phyloP scores from a whole-genome alignment of 2,888 invertebrate species.

The Villa cingulata region DNA sequence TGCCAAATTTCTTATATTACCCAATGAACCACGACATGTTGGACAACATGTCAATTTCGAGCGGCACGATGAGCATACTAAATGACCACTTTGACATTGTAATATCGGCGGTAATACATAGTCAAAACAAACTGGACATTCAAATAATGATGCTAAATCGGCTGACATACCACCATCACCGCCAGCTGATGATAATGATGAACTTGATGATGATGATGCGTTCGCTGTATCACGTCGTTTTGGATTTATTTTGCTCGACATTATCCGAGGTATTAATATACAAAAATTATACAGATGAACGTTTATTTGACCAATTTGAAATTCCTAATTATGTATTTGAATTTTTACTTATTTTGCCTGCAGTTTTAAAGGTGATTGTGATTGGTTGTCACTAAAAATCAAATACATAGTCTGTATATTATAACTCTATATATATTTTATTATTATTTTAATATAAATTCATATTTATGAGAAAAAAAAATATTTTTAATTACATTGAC shows the following conservation, averaged over 20 bases:
- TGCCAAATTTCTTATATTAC: constrained; percentile 94
- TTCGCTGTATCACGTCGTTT: constrained; percentile 29
- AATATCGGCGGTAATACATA: constrained; percentile 97
- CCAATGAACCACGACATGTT: constrained; percentile 91
- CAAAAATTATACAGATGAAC: background rate
- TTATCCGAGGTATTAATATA: constrained; percentile 13
- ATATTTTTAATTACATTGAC: too few species aligned
- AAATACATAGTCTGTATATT: too few species aligned
- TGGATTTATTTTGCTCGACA: constrained; percentile 37
- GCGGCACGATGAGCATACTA: constrained; percentile 94
- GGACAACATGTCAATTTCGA: constrained; percentile 96
- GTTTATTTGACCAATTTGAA: background rate
- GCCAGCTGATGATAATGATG: constrained; percentile 34
- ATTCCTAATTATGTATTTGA: too few species aligned
- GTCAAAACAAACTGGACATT: constrained; percentile 97
- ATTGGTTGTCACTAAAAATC: too few species aligned
- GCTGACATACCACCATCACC: constrained; percentile 51
- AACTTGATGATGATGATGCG: constrained; percentile 36
- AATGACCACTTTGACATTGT: constrained; percentile 97
- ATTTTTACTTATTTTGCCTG: too few species aligned
- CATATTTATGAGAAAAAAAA: too few species aligned
- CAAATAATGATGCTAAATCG: constrained; percentile 81
- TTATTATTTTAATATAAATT: too few species aligned
- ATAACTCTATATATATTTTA: too few species aligned
- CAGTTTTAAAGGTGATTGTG: too few species aligned